Percentiles rank a stretch among this genome's conserved stretches.
These are phyloP conservation scores for Eupristina koningsbergeri DNA, from an alignment of 1,140 invertebrate genomes.

Conservation along the genomic window DNA sequence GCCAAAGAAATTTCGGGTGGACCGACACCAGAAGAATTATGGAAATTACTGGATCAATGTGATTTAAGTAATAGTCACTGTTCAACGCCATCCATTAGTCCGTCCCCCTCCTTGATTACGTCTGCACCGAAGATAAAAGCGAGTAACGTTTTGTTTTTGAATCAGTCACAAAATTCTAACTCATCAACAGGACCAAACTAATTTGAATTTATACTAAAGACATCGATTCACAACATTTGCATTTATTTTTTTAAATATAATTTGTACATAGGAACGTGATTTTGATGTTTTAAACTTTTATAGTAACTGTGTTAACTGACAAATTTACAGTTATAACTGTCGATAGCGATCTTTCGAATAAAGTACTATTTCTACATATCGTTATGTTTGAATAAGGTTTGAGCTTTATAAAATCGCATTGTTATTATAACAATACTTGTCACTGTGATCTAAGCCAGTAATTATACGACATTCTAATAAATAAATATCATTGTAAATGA, in stretches of 20 bases:
- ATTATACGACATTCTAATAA: constrained; percentile 31
- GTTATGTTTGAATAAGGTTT: constrained; percentile 53
- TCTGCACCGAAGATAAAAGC: constrained; percentile 80
- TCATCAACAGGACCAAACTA: constrained; percentile 60
- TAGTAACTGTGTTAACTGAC: constrained; percentile 19
- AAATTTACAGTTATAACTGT: constrained; percentile 2
- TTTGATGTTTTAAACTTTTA: constrained; percentile 42
- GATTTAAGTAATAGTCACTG: constrained; percentile 89
- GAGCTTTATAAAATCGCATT: constrained; percentile 52
- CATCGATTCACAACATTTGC: constrained; percentile 41
- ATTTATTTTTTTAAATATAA: constrained; percentile 57
- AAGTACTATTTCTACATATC: constrained; percentile 45
- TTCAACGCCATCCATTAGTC: constrained; percentile 89
- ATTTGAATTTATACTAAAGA: constrained; percentile 47
- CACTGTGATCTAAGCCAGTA: constrained; percentile 62
- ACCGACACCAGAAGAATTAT: constrained; percentile 90
- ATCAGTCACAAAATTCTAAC: constrained; percentile 73
- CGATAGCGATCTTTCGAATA: not conserved
- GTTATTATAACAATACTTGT: constrained; percentile 54
- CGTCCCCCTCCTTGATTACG: constrained; percentile 79
- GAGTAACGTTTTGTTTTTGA: constrained; percentile 82
- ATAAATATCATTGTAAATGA: constrained; percentile 37
- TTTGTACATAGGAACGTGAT: constrained; percentile 51
- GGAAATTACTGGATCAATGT: constrained; percentile 92
- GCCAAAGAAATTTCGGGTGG: constrained; percentile 80